phyloP scores from a whole-genome alignment of 2,888 invertebrate genomes.

The Tortricodes alternella region DNA sequence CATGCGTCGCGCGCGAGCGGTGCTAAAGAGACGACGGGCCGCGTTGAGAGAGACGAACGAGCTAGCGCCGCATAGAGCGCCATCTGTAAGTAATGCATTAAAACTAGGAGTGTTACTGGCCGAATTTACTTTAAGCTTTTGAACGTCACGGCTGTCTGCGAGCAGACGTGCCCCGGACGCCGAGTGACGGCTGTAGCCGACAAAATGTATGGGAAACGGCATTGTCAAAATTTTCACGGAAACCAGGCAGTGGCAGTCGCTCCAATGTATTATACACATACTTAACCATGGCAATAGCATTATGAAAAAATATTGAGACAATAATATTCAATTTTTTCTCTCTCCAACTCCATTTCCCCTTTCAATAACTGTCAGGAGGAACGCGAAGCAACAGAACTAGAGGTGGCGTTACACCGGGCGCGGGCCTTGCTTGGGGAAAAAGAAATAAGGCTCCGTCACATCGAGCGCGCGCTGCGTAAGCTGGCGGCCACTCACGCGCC shows the following conservation, averaged over 20 bases:
- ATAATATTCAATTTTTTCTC: no score
- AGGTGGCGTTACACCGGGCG: constrained; percentile 91
- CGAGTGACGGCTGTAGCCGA: no score
- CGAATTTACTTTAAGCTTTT: no score
- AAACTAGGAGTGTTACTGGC: no score
- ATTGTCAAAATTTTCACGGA: no score
- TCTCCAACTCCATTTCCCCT: not conserved
- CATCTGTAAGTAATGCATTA: constrained; percentile 49
- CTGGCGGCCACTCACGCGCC: constrained; percentile 74
- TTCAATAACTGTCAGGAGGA: constrained; percentile 82
- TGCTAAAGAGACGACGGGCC: constrained; percentile 85
- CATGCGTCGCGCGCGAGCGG: constrained; percentile 91
- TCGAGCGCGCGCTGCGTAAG: constrained; percentile 89
- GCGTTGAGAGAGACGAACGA: constrained; percentile 85
- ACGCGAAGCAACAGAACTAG: constrained; percentile 91
- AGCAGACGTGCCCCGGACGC: no score
- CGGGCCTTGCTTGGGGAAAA: constrained; percentile 91
- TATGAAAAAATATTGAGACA: no score
- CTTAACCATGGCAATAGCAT: no score
- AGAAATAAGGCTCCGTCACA: constrained; percentile 89
- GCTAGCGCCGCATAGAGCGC: constrained; percentile 59
- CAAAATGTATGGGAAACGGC: no score
- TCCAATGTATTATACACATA: no score
- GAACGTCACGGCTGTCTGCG: no score
- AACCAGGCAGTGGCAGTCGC: no score